Evolutionary conservation across 2,888 invertebrate genomes (phyloP), one percentile per base, ranked within the genome.

Genomic region (Noctua janthe): DNA sequence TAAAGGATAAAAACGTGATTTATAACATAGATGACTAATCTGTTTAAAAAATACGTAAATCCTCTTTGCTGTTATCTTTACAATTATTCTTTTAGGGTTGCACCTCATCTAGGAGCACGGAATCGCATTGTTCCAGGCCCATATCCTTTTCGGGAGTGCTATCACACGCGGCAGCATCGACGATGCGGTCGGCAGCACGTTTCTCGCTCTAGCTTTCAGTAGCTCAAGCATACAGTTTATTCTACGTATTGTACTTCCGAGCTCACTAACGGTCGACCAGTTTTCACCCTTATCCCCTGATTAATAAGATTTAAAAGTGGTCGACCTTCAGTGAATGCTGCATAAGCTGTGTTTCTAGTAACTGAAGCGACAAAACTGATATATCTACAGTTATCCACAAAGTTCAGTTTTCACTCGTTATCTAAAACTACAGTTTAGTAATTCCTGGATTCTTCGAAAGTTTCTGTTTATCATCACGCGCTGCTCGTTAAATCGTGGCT

Each of bases 381-480:
- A 74, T 39, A 74, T 0, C 23, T 35, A n/a, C 1, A 72, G 39
- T 62, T 64, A 67, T 15, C 49, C 13, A 35, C 35, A 51, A 66
- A 71, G 59, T 76, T 29, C 2, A 64, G 47, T 74, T 80, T 84
- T 76, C 81, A 69, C 75, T 76, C 43, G 59, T 80, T 87, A 77
- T 84, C 85, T 74, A 43, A 75, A 83, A 6, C 49, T 56, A 54
- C 69, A 64, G 51, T 78, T 74, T 23, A 70, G 74, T 66, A 29
- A 66, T 84, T 84, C 85, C 47, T 64, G 73, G 81, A 75, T 81
- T 17, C 49, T 10, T 43, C n/a, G 47, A 71, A 54, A 71, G 69
- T 69, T 74, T 73, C 72, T 29, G 39, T 84, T 84, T 86, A 86
- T 86, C 87, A 86, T 43, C 85, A 87, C 77, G 85, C 56, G 10